Base-by-base conservation (phyloP, 1,140 invertebrate species). In the Hycleus phaleratus region DNA sequence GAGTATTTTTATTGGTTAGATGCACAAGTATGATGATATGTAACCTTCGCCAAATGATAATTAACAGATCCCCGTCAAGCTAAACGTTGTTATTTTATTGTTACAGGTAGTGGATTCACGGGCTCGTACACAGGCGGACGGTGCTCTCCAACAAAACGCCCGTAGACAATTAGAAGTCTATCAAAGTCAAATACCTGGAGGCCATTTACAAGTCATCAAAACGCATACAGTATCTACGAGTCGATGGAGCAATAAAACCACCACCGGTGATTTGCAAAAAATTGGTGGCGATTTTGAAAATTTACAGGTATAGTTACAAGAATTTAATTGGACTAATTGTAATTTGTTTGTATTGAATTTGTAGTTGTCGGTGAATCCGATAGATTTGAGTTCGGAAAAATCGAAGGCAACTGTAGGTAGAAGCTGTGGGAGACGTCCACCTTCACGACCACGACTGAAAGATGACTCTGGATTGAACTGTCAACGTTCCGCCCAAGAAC, bases 131-230 rank as follows among this genome's bases (percentile, higher is more conserved):
- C 62, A 64, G 49, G 65, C 65, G 50, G 69, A 73, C 59, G 72
- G 72, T 48, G 65, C 62, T 48, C 56, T 70, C 24, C 75, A 78
- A 64, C 75, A 77, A 61, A 74, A 71, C 64, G 75, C 77, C 62
- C 76, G 75, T 59, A 75, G 78, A 64, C 76, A 79, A 64, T 71
- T 79, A 61, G 77, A 79, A 68, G 77, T 79, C 50, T 73, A 78
- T 57, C 74, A 77, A 61, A 71, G 73, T 43, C 74, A 72, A 56
- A 73, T 76, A 56, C 73, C 76, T 49, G 75, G 74, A 55, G 76
- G 75, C 51, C 71, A 72, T 51, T 67, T 79, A 64, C 77, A 79
- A 65, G 77, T 79, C 54, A 76, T 79, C 64, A 77, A 77, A 68
- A 74, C 77, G 43, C 75, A 78, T 52, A 78, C 76, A 47, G 73